Evolutionary conservation across 2,888 invertebrate genomes (phyloP).

Genomic region (Crioceris asparagi): DNA sequence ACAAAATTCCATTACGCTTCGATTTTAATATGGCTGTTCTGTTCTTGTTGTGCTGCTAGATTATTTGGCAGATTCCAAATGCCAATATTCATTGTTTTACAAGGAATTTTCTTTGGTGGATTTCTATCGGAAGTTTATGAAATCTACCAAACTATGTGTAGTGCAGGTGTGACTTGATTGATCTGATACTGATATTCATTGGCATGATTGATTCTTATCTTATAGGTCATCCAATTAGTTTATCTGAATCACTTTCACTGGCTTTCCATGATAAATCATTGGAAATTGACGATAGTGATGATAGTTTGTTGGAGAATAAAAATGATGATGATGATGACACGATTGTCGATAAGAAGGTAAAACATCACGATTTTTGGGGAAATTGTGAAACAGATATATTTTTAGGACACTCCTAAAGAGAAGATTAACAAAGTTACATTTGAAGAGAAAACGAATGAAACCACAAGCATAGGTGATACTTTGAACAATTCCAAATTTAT

Average conservation of each 20-base stretch:
- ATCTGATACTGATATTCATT: neutral
- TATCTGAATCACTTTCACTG: conserved; percentile 23
- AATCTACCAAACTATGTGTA: conserved; percentile 42
- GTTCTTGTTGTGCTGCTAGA: conserved; percentile 65
- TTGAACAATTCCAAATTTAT: too few relatives aligned
- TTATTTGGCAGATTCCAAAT: conserved; percentile 65
- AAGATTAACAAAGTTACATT: too few relatives aligned
- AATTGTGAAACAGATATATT: too few relatives aligned
- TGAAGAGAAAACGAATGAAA: too few relatives aligned
- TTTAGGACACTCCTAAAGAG: neutral
- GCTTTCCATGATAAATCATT: conserved; percentile 25
- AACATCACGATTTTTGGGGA: too few relatives aligned
- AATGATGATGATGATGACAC: neutral
- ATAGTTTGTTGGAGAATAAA: conserved; percentile 5
- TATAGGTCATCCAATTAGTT: conserved; percentile 24
- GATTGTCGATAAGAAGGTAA: neutral
- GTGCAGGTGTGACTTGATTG: conserved; percentile 34
- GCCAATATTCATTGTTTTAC: conserved; percentile 59
- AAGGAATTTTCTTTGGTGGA: conserved; percentile 55
- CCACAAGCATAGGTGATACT: too few relatives aligned
- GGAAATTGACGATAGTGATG: conserved; percentile 19
- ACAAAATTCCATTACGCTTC: conserved; percentile 57
- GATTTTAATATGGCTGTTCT: conserved; percentile 62
- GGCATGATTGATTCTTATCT: neutral
- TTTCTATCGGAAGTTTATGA: conserved; percentile 52